These are phyloP conservation scores for Zosterops hypoxanthus DNA, from an alignment of 2,113 vertebrate genomes.

Conservation along the genomic window DNA sequence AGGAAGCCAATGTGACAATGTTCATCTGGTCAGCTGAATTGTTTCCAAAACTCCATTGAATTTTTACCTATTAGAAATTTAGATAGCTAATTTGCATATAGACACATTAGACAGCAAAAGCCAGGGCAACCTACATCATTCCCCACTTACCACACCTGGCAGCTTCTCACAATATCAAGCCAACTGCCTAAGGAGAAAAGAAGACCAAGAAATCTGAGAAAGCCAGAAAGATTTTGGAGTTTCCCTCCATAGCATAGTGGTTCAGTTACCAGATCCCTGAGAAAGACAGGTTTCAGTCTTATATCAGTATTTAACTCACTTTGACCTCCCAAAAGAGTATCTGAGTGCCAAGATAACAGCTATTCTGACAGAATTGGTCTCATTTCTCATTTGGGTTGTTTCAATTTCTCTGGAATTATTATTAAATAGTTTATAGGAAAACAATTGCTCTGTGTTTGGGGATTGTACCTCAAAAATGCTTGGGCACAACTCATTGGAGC, in stretches of 20 bases:
- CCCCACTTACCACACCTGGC: background rate
- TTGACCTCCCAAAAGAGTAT: background rate
- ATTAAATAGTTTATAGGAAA: background rate
- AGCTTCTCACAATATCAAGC: background rate
- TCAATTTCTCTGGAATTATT: background rate
- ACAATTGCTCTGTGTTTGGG: background rate
- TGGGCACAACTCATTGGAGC: background rate
- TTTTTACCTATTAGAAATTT: background rate
- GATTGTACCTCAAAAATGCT: background rate
- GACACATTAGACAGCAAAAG: background rate
- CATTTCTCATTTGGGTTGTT: background rate
- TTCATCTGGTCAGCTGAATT: background rate
- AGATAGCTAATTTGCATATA: background rate
- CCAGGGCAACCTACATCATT: background rate
- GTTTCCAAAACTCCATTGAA: background rate
- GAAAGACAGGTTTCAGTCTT: background rate
- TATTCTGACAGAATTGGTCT: background rate
- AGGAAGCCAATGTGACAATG: fast-evolving
- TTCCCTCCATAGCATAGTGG: background rate
- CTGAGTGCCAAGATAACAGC: background rate
- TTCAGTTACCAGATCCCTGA: background rate
- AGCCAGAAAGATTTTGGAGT: background rate
- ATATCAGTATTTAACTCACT: background rate
- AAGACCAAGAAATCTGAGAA: background rate
- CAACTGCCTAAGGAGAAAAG: background rate